Base-by-base conservation (phyloP, 2,888 invertebrate species). In the Timema cristinae region DNA sequence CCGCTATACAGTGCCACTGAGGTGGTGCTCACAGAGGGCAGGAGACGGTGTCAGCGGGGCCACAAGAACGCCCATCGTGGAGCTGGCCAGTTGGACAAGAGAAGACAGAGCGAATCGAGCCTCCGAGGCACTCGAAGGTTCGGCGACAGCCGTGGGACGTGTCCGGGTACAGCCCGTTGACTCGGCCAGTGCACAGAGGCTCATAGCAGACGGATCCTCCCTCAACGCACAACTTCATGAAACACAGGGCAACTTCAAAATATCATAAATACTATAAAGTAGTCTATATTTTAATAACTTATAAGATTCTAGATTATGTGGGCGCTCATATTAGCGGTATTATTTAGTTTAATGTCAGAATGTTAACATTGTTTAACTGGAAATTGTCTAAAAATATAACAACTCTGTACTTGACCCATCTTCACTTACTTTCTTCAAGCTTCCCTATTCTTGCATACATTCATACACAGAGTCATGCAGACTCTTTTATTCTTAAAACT, bases 161-260 rank as follows among this genome's bases (percentile, higher is more conserved):
- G 78, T 88, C 88, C 48, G 86, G 84, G 78, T 87, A 86, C 61
- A 82, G 79, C 0, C 88, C 88, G 79, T 88, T 86, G 2, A 85
- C 82, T 59, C 86, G 81, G 1, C 87, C 87, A 8, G 85, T 83
- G 78, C 88, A 88, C 59, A 87, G 82, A 13, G 87, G 86, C 76
- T 88, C 88, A 80, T 86, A 87, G 80, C 88, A 88, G 48, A 85
- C 83, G 68, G 86, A 86, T 13, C 70, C 72, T 32, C 71, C 67
- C n/a, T 51, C n/a, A 52, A 71, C 74, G 73, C 77, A 79, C 50
- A 66, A 73, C 79, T 78, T 72, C 15, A 71, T 69, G 61, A 63
- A 73, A 72, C 59, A 56, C 5, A 47, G 48, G 15, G 1, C 52
- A 52, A 48, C 66, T 11, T 1, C n/a, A 69, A 48, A 68, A 56